A percentile compares a stretch with the other conserved stretches of the same genome.
phyloP scores from a whole-genome alignment of 2,888 invertebrate species.

The Brassicogethes aeneus region DNA sequence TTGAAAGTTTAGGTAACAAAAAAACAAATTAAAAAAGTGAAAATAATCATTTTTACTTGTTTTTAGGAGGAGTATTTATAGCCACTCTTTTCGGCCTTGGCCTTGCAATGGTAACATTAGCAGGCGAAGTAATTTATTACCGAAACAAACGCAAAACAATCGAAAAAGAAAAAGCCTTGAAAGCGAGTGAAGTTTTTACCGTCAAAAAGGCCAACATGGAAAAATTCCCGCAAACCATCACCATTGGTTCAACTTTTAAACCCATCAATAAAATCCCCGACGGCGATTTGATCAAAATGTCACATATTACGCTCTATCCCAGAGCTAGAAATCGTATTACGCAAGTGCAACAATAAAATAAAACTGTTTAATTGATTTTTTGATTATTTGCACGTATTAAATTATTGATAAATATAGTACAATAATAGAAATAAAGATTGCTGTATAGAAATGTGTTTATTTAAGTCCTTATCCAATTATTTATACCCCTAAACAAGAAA shows the following conservation, averaged over 20 bases:
- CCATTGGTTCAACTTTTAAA: constrained; percentile 31
- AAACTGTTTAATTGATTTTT: too few relatives aligned
- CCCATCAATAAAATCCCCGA: constrained; percentile 20
- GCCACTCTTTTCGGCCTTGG: constrained; percentile 79
- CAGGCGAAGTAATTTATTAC: constrained; percentile 74
- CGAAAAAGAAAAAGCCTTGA: constrained; percentile 6
- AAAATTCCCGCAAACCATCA: constrained; percentile 18
- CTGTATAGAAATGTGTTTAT: too few relatives aligned
- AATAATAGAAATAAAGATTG: too few relatives aligned
- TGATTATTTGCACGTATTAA: too few relatives aligned
- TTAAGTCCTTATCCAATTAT: too few relatives aligned
- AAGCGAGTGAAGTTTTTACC: constrained; percentile 7
- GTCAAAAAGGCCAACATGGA: constrained; percentile 10
- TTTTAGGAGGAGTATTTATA: constrained; percentile 78
- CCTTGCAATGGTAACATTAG: constrained; percentile 75
- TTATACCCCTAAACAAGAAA: too few relatives aligned
- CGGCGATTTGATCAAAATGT: constrained; percentile 22
- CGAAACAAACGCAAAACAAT: constrained; percentile 43
- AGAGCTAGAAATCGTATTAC: constrained; percentile 27
- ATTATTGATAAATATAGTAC: too few relatives aligned
- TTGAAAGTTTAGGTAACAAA: constrained; percentile 70
- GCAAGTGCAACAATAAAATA: constrained; percentile 14
- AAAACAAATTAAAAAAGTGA: not conserved
- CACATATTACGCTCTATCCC: constrained; percentile 31
- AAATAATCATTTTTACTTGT: constrained; percentile 7